These are phyloP conservation scores for Cacatua alba DNA, from an alignment of 2,113 vertebrate species.

Conservation along the genomic window DNA sequence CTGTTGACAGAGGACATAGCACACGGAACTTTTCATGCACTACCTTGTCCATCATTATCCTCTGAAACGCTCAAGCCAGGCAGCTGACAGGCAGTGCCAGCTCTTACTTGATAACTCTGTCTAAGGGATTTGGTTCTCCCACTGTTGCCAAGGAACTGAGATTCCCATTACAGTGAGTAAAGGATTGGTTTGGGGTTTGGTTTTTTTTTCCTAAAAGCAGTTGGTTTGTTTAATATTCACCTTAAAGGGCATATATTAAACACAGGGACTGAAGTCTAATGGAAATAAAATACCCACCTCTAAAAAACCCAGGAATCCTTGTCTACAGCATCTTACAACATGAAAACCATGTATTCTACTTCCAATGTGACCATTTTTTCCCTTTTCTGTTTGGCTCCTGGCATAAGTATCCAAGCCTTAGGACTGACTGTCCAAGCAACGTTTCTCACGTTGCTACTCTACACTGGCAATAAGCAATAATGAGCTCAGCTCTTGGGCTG, in stretches of 20 bases:
- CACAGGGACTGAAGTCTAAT: not conserved
- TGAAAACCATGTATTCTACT: not conserved
- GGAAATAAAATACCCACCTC: not conserved
- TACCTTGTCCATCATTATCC: not conserved
- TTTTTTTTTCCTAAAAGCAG: not conserved
- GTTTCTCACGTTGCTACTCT: not conserved
- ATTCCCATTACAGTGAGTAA: not conserved
- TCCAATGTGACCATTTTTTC: not conserved
- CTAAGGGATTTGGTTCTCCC: not conserved
- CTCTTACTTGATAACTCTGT: not conserved
- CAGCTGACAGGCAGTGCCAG: not conserved
- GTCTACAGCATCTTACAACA: not conserved
- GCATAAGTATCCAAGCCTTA: not conserved
- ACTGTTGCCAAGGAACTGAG: not conserved
- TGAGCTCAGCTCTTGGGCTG: rapidly evolving
- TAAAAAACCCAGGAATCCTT: not conserved
- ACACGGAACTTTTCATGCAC: not conserved
- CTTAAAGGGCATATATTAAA: not conserved
- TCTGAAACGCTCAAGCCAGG: not conserved
- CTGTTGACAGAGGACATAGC: not conserved
- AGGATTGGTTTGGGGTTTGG: not conserved
- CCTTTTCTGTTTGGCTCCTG: not conserved
- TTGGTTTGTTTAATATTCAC: not conserved
- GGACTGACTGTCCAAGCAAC: not conserved
- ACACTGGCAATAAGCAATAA: not conserved